Evolutionary conservation across 2,888 invertebrate species (phyloP), one percentile per base, ranked within the genome.

Genomic region (Acleris sparsana): DNA sequence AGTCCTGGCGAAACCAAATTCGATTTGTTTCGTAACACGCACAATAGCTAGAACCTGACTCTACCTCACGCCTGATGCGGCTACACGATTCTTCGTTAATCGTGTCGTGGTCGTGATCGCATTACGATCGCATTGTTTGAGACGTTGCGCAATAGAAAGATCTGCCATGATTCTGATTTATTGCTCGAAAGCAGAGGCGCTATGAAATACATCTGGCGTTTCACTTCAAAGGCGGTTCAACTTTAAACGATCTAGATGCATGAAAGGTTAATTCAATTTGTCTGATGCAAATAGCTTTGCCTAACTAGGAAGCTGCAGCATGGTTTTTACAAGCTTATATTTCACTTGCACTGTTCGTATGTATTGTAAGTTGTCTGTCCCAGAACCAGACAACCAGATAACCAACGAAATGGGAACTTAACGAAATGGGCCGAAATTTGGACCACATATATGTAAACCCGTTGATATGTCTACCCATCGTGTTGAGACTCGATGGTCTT

Each of bases 61-160:
- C 33, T 16, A 17, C 18, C 59, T 59, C 59, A 59, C 59, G 59
- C 18, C 39, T 51, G 20, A 18, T 20, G 18, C 18, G 16, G 7
- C 43, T 39, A 16, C 59, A 51, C 51, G 59, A 43, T 49, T 49
- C 49, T 29, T 29, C 17, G 4, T 33, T 39, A 51, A 59, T 59
- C 59, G 59, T 59, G 49, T 48, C 29, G 48, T 25, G 39, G 29
- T 59, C 59, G 59, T 59, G 49, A 57, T 57, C n/a, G 49, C 33
- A 22, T 43, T n/a, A 57, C 56, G 44, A 58, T 20, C 33, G 51
- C 43, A 59, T 59, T 59, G 51, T 59, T 59, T 49, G 33, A n/a
- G 33, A n/a, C 9, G 18, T 59, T 59, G 49, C 49, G 58, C 16
- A 59, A 59, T 44, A 25, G 33, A 59, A 59, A 49, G 49, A 59